These are phyloP conservation scores for Pseudolycoriella hygida DNA, from an alignment of 2,888 invertebrate genomes.

Conservation along the genomic window DNA sequence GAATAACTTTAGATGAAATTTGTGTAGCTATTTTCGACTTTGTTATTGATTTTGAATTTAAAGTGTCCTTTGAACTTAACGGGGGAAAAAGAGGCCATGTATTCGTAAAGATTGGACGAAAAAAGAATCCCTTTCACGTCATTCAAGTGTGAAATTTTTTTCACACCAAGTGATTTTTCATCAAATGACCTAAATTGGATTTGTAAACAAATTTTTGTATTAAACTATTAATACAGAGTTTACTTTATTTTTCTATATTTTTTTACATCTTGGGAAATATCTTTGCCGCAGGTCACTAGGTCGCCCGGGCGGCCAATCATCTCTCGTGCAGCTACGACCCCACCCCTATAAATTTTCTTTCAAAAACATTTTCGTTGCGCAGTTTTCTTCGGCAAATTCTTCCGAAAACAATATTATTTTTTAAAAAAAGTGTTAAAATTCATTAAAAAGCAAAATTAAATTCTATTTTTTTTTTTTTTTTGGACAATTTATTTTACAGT, in stretches of 20 bases:
- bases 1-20: too few relatives aligned
- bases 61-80: too few relatives aligned
- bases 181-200: too few relatives aligned
- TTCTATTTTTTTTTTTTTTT: too few relatives aligned
- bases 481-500: not conserved
- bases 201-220: too few relatives aligned
- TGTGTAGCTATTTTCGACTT: too few relatives aligned
- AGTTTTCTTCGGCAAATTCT: not conserved
- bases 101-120: not conserved
- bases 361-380: not conserved
- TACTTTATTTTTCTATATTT: too few relatives aligned
- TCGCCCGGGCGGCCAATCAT: conserved; percentile 20
- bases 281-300: conserved; percentile 24
- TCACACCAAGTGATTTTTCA: too few relatives aligned
- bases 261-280: not conserved
- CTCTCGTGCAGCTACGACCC: conserved; percentile 7
- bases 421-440: not conserved
- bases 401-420: not conserved
- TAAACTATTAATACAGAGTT: too few relatives aligned
- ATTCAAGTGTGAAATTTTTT: not conserved
- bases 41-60: too few relatives aligned
- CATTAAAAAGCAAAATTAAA: too few relatives aligned
- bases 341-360: conserved; percentile 8
- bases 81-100: too few relatives aligned
- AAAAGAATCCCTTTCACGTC: not conserved